These are phyloP conservation scores for Campylomormyrus numenius DNA, from an alignment of 2,113 vertebrate genomes.

Conservation along the genomic window DNA sequence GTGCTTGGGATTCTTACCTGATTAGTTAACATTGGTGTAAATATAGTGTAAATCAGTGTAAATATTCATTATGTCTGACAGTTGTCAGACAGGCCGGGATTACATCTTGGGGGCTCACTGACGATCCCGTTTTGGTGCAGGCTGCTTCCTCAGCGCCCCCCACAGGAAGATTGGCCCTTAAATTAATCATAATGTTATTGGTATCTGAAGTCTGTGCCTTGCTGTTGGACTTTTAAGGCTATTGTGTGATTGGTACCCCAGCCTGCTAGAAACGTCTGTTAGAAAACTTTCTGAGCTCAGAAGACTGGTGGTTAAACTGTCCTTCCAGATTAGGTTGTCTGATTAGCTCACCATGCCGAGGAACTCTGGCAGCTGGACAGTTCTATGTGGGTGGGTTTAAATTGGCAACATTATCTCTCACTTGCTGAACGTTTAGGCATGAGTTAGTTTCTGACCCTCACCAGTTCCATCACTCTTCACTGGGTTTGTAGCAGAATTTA, in stretches of 20 bases:
- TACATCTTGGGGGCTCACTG: not conserved
- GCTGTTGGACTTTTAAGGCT: not conserved
- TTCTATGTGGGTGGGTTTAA: not conserved
- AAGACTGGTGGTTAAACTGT: not conserved
- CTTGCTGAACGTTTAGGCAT: not conserved
- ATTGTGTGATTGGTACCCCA: not conserved
- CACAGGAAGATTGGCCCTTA: not conserved
- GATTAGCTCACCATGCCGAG: not conserved
- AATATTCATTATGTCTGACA: not conserved
- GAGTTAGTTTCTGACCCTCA: not conserved
- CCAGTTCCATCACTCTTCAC: not conserved
- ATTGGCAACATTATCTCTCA: not conserved
- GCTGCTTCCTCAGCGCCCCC: not conserved
- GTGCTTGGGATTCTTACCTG: not conserved
- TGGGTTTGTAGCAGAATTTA: not conserved
- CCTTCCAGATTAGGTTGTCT: not conserved
- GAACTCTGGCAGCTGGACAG: not conserved
- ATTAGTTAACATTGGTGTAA: not conserved
- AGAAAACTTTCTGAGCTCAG: not conserved
- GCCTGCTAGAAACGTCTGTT: not conserved
- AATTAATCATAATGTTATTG: not conserved
- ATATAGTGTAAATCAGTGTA: not conserved
- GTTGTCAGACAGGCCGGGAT: not conserved
- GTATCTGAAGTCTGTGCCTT: not conserved
- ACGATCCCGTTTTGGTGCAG: not conserved